Percentiles rank a stretch among this genome's conserved stretches.
Evolutionary conservation across 2,888 invertebrate species (phyloP).

Genomic region (Adineta ricciae): DNA sequence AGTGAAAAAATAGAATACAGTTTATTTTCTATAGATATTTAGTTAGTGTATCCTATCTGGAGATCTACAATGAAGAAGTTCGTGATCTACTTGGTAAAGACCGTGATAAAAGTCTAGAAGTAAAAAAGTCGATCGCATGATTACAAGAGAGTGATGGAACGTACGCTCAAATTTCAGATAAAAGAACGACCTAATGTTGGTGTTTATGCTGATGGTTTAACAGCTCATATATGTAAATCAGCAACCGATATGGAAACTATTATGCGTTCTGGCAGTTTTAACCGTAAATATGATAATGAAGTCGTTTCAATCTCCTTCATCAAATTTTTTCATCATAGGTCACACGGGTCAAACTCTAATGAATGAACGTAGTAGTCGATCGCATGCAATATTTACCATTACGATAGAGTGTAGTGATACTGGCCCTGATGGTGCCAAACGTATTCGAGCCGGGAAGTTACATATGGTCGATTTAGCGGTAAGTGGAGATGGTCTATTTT

Average conservation of each 20-base stretch:
- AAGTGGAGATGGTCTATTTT: background rate
- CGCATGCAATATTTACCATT: conserved; percentile 95
- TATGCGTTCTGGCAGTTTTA: conserved; percentile 90
- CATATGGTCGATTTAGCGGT: conserved; percentile 86
- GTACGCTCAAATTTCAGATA: conserved; percentile 53
- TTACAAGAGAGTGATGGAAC: background rate
- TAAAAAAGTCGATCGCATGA: conserved; percentile 35
- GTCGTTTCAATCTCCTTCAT: background rate
- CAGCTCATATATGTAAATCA: conserved; percentile 92
- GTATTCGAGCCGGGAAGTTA: conserved; percentile 85
- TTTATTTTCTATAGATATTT: too few relatives aligned
- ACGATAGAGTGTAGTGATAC: conserved; percentile 87
- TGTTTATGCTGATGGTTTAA: conserved; percentile 92
- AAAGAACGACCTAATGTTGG: conserved; percentile 91
- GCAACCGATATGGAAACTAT: conserved; percentile 86
- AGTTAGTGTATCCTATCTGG: conserved; percentile 90
- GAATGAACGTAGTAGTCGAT: conserved; percentile 89
- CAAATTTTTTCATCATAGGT: conserved; percentile 49
- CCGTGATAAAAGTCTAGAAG: conserved; percentile 68
- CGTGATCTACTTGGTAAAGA: conserved; percentile 82
- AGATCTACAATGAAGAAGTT: conserved; percentile 98
- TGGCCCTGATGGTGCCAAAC: conserved; percentile 68
- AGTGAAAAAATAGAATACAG: conserved; percentile 3
- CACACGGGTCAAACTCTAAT: conserved; percentile 83
- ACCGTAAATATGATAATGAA: conserved; percentile 57